These are phyloP conservation scores for Apodemia hepburni DNA, from an alignment of 2,888 invertebrate genomes.

Conservation along the genomic window DNA sequence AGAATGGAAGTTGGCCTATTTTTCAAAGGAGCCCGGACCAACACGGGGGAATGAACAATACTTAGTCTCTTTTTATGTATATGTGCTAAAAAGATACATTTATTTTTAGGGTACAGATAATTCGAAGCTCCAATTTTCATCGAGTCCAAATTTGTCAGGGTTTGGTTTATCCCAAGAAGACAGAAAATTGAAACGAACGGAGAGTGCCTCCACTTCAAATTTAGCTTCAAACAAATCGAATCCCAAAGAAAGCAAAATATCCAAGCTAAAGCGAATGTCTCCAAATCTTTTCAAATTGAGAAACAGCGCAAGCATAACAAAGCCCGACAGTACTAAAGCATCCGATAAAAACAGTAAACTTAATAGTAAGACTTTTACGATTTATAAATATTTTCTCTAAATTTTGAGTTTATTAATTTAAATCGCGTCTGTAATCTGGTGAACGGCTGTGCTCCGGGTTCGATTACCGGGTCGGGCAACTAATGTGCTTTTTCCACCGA, in stretches of 20 bases:
- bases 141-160: conserved; percentile 62
- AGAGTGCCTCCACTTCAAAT: conserved; percentile 59
- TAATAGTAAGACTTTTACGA: conserved; percentile 44
- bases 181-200: conserved; percentile 48
- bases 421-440: too few species aligned
- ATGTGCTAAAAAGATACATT: too few species aligned
- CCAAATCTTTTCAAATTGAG: conserved; percentile 55
- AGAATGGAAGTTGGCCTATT: too few species aligned
- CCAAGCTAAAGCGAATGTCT: conserved; percentile 53
- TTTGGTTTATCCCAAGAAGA: conserved; percentile 43
- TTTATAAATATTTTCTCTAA: neutral
- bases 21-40: too few species aligned
- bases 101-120: conserved; percentile 49
- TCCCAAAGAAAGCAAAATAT: conserved; percentile 43
- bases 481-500: too few species aligned
- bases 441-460: too few species aligned
- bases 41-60: too few species aligned
- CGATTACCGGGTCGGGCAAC: too few species aligned
- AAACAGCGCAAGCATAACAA: conserved; percentile 36
- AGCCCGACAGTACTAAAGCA: conserved; percentile 40
- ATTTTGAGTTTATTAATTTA: too few species aligned
- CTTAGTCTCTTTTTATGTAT: too few species aligned
- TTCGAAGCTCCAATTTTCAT: conserved; percentile 58
- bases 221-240: conserved; percentile 37
- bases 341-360: conserved; percentile 46